Evolutionary conservation across 2,888 invertebrate species (phyloP), one percentile per base, ranked within the genome.

Genomic region (Cephus sareptanus): DNA sequence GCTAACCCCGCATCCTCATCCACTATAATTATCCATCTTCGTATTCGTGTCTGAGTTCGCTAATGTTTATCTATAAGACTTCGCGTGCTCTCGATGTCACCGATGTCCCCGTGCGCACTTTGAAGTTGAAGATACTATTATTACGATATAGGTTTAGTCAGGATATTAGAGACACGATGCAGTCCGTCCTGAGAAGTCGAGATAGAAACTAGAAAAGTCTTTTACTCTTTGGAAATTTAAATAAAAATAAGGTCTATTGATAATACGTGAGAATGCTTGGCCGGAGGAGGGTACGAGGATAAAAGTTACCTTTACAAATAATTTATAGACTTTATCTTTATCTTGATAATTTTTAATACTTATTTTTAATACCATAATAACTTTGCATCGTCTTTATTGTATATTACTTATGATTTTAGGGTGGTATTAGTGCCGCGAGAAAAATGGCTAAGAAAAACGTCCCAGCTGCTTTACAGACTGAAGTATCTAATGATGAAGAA

Each of bases 401-500:
- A 35, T n/a, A n/a, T 15, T 37, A 33, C 30, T 31, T 30, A 34
- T 23, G 31, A 56, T 30, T 23, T 31, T 70, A 90, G 90, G 89
- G 87, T 79, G 87, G 88, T 34, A 81, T 86, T 75, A 87, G 81
- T 31, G 83, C 85, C 69, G 79, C 85, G 9, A 79, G 87, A 33
- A 90, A 90, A 86, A 95, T 95, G 94, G 94, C 95, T 9, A 97
- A 96, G 92, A 97, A 96, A 91, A 95, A 95, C 40, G 95, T 94
- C 71, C 94, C 95, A 81, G 94, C 96, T 23, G 96, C 96, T 86
- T 92, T 97, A 79, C 97, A 97, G 92, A 93, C 94, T 0, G 98
- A 98, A 88, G 93, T 98, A 69, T 94, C 94, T 84, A 96, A 93
- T 1, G 96, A 98, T 85, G 98, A 98, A 80, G 98, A 98, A 77